A percentile compares a stretch with the other conserved stretches of the same genome.
phyloP scores from a whole-genome alignment of 2,797 vertebrate species.

The Typhlichthys subterraneus region DNA sequence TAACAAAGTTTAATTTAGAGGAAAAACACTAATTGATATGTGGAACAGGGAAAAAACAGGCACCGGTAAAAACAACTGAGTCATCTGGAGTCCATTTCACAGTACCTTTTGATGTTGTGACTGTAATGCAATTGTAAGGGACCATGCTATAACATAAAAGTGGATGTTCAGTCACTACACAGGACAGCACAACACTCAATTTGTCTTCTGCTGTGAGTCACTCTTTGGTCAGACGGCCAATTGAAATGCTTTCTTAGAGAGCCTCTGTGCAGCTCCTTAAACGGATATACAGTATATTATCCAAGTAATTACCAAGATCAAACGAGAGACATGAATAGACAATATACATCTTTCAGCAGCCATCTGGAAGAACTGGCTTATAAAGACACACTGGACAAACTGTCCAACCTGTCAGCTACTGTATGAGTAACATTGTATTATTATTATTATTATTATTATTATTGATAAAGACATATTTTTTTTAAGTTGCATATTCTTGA shows the following conservation, averaged over 20 bases:
- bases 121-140: too few relatives aligned
- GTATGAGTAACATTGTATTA: slow-evolving; percentile 8
- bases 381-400: background rate
- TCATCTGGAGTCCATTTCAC: too few relatives aligned
- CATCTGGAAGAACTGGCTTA: background rate
- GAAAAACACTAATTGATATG: too few relatives aligned
- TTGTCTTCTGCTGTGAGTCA: background rate
- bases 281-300: slow-evolving; percentile 27
- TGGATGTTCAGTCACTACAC: too few relatives aligned
- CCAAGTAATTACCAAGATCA: slow-evolving; percentile 43
- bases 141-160: too few relatives aligned
- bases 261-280: background rate
- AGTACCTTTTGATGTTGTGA: too few relatives aligned
- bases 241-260: slow-evolving; percentile 1
- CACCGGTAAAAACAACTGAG: too few relatives aligned
- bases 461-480: too few relatives aligned
- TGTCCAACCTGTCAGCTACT: slow-evolving; percentile 4
- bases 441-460: too few relatives aligned
- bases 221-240: background rate
- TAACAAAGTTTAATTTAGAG: too few relatives aligned
- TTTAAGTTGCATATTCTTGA: too few relatives aligned
- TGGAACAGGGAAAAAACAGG: too few relatives aligned
- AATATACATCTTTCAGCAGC: slow-evolving; percentile 14
- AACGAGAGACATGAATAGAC: slow-evolving; percentile 15
- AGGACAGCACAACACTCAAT: background rate